These are phyloP conservation scores for Rallus limicola DNA, from an alignment of 2,113 vertebrate species.

Conservation along the genomic window DNA sequence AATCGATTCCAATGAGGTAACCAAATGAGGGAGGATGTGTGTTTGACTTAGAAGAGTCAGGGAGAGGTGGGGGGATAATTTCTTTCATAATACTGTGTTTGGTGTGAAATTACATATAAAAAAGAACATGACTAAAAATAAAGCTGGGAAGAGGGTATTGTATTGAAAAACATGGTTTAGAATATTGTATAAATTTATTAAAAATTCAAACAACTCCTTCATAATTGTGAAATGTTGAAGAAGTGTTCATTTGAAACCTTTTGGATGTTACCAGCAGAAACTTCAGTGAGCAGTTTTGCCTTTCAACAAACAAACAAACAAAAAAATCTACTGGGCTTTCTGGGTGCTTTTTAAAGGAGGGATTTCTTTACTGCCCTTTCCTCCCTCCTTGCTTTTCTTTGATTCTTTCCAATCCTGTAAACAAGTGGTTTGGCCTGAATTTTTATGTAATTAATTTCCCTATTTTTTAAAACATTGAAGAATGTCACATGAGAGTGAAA, in stretches of 20 bases:
- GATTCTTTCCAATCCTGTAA: neutral
- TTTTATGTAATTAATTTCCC: neutral
- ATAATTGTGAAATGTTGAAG: neutral
- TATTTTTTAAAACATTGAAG: neutral
- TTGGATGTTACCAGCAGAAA: neutral
- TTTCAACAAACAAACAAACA: neutral
- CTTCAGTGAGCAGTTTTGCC: neutral
- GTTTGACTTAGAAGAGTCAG: neutral
- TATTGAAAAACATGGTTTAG: neutral
- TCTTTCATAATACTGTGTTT: neutral
- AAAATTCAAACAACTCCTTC: neutral
- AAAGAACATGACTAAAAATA: neutral
- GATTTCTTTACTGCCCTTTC: neutral
- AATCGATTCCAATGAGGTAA: conserved; percentile 97
- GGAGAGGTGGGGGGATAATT: accelerated
- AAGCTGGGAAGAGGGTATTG: neutral
- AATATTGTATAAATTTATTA: neutral
- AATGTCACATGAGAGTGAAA: neutral
- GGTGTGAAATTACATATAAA: neutral
- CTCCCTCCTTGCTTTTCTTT: neutral
- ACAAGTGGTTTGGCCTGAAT: neutral
- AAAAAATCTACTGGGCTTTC: neutral
- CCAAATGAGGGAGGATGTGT: neutral
- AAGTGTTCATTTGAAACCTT: neutral
- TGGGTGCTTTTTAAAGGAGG: neutral